Base-by-base conservation (phyloP, 2,888 invertebrate species). In the Caenorhabditis plicata region DNA sequence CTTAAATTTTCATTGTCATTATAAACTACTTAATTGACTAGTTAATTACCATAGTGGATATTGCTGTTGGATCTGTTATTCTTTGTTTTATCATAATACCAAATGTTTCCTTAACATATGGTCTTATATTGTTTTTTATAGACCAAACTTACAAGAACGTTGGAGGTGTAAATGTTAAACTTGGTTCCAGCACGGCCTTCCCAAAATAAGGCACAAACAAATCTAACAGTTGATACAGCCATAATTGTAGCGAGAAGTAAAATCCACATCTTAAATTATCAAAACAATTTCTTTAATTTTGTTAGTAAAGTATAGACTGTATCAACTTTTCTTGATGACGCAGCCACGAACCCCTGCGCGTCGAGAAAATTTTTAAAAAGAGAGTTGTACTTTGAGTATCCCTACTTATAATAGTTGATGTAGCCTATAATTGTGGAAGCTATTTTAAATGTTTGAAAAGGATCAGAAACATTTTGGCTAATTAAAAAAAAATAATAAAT, bases 1-100 rank as follows among this genome's bases (percentile, higher is more conserved):
- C 5, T n/a, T 17, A 13, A 5, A 33, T 5, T 36, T 5, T 4
- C 20, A 33, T 9, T 33, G 5, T n/a, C n/a, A 33, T 33, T 33
- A 7, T 9, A 17, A 5, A 15, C 13, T 19, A 20, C 4, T 7
- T 33, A 9, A 20, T 15, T 33, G 19, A 45, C 15, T 19, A 15
- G 11, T 27, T 19, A 39, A 9, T 39, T 17, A 45, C 48, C 61
- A 62, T 67, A 17, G 58, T 63, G 3, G 64, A 60, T 4, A 55
- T 41, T 1, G 51, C 54, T 3, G 56, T 55, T 1, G 66, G 67
- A 19, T 62, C 57, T 35, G 48, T 51, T n/a, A 66, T 58, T 4
- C 67, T 51, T 38, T 71, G 70, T 32, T 64, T 71, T 20, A 71
- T 17, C 63, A 71, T 66, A 5, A 66, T 15, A 1, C 64, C 68